These are phyloP conservation scores for Haemorhous mexicanus DNA, from an alignment of 2,113 vertebrate genomes.

Conservation along the genomic window DNA sequence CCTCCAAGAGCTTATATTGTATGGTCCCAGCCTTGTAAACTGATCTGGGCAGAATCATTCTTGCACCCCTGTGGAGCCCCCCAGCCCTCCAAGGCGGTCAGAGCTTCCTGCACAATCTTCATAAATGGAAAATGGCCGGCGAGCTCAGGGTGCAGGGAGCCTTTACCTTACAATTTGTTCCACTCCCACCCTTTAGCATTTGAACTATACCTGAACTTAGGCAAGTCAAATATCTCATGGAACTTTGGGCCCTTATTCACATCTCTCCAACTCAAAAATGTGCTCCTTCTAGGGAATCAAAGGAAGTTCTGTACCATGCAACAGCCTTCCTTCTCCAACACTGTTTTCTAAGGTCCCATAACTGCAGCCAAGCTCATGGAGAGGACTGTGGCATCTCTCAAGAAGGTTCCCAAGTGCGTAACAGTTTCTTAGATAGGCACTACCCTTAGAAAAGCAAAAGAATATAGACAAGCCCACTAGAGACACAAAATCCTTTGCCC, in stretches of 20 bases:
- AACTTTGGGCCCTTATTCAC: not conserved
- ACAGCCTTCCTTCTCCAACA: not conserved
- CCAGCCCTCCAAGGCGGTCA: not conserved
- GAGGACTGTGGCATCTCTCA: not conserved
- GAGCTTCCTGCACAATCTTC: not conserved
- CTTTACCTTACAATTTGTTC: not conserved
- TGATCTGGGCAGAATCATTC: not conserved
- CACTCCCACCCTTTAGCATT: not conserved
- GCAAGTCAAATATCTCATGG: not conserved
- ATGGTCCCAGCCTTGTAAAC: conserved; percentile 18
- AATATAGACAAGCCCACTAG: not conserved
- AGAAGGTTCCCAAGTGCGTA: fast-evolving
- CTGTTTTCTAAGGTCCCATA: not conserved
- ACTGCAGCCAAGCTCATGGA: not conserved
- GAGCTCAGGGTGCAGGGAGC: not conserved
- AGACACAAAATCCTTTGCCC: not conserved
- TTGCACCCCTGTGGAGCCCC: not conserved
- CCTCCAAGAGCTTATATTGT: conserved; percentile 41
- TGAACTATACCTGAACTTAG: not conserved
- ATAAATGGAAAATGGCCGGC: not conserved
- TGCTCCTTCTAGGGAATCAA: not conserved
- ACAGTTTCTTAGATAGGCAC: not conserved
- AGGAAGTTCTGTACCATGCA: not conserved
- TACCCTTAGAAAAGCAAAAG: not conserved
- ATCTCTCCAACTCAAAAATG: not conserved